phyloP scores from a whole-genome alignment of 2,888 invertebrate genomes.

The Sycophila texana region DNA sequence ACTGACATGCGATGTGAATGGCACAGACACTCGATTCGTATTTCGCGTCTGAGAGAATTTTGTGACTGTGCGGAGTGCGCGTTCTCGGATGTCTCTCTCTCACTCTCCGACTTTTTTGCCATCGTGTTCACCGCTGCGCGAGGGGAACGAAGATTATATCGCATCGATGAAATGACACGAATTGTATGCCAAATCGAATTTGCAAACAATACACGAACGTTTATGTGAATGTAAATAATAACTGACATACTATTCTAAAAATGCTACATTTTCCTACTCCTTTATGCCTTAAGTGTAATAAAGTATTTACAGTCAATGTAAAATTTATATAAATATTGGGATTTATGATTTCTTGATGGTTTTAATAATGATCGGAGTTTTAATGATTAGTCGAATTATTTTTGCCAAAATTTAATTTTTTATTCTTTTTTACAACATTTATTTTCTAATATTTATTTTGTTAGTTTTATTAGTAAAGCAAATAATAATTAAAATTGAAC shows the following conservation, averaged over 20 bases:
- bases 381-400: neutral
- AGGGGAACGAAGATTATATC: neutral
- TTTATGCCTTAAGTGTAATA: constrained; percentile 52
- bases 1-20: constrained; percentile 52
- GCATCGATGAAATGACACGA: constrained; percentile 33
- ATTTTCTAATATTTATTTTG: neutral
- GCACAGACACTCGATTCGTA: neutral
- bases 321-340: constrained; percentile 27
- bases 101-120: neutral
- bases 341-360: constrained; percentile 28
- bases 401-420: neutral
- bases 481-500: no score
- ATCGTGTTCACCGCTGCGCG: no score
- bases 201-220: constrained; percentile 73
- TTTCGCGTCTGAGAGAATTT: neutral
- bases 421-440: neutral
- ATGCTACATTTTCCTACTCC: constrained; percentile 50
- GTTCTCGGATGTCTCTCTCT: neutral
- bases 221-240: constrained; percentile 67
- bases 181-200: constrained; percentile 71
- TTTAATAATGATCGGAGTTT: neutral
- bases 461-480: no score
- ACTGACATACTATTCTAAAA: constrained; percentile 49
- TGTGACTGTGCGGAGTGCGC: constrained; percentile 2
- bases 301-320: constrained; percentile 49